Conservation (phyloP, 2,797 vertebrate species). For the Nyctibius grandis region DNA sequence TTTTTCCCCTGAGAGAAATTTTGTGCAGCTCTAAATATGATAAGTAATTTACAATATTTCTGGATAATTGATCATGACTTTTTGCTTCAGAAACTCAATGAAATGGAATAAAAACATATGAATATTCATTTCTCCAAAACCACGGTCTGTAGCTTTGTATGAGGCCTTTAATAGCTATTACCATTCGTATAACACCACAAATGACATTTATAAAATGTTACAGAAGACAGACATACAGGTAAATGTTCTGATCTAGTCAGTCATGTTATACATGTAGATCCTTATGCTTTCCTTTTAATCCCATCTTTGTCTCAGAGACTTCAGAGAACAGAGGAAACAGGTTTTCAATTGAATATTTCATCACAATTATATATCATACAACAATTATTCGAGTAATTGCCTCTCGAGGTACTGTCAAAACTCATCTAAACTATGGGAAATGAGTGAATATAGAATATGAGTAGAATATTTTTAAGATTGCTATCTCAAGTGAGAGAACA, state of each 20-base stretch:
- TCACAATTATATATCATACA: background rate
- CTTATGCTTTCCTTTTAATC: background rate
- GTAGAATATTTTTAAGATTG: background rate
- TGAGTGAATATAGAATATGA: background rate
- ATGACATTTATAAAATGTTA: background rate
- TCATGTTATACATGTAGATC: background rate
- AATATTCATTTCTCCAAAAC: background rate
- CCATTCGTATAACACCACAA: background rate
- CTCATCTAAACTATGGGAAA: background rate
- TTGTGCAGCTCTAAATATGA: background rate
- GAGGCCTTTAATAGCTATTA: background rate
- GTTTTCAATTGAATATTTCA: background rate
- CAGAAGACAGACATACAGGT: background rate
- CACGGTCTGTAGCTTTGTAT: background rate
- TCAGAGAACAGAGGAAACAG: background rate
- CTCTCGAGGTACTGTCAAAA: background rate
- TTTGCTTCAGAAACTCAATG: background rate
- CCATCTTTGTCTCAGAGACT: background rate
- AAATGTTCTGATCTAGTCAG: background rate
- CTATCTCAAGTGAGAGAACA: background rate
- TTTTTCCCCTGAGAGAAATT: background rate
- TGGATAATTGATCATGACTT: background rate
- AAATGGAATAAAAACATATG: background rate
- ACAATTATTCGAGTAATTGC: conserved; percentile 12
- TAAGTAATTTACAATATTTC: background rate